Evolutionary conservation across 2,113 vertebrate genomes (phyloP).

Genomic region (Lepus americanus): DNA sequence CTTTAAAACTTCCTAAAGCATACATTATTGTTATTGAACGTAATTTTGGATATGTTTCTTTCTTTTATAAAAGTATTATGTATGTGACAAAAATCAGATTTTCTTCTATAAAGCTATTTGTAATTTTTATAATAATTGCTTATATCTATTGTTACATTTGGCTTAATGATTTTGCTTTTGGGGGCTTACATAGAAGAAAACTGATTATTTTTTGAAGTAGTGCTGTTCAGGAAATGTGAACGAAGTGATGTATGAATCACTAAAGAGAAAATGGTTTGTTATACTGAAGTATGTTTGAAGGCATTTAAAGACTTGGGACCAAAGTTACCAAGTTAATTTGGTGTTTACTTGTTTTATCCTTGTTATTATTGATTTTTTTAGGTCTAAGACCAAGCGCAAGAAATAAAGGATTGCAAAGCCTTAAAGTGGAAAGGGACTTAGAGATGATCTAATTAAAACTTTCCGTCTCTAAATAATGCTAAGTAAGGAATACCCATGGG

Average conservation of each 20-base stretch:
- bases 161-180: slow-evolving; percentile 38
- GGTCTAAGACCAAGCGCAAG: neutral
- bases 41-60: slow-evolving; percentile 18
- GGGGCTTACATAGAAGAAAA: slow-evolving; percentile 53
- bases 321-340: slow-evolving; percentile 25
- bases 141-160: neutral
- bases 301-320: slow-evolving; percentile 33
- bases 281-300: slow-evolving; percentile 35
- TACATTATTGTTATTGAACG: slow-evolving; percentile 6
- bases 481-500: neutral
- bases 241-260: neutral
- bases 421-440: slow-evolving; percentile 16
- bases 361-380: slow-evolving; percentile 44
- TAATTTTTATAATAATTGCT: slow-evolving; percentile 53
- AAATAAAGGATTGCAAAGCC: slow-evolving; percentile 5
- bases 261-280: slow-evolving; percentile 29
- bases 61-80: slow-evolving; percentile 22
- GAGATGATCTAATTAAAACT: neutral
- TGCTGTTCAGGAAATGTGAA: neutral
- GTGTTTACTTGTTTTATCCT: neutral
- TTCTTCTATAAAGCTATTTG: slow-evolving; percentile 64
- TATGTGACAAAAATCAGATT: slow-evolving; percentile 23
- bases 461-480: slow-evolving; percentile 6
- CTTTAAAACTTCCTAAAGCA: slow-evolving; percentile 22
- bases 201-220: slow-evolving; percentile 12